Conservation (phyloP, 2,797 vertebrate genomes). For the Micromesistius poutassou region DNA sequence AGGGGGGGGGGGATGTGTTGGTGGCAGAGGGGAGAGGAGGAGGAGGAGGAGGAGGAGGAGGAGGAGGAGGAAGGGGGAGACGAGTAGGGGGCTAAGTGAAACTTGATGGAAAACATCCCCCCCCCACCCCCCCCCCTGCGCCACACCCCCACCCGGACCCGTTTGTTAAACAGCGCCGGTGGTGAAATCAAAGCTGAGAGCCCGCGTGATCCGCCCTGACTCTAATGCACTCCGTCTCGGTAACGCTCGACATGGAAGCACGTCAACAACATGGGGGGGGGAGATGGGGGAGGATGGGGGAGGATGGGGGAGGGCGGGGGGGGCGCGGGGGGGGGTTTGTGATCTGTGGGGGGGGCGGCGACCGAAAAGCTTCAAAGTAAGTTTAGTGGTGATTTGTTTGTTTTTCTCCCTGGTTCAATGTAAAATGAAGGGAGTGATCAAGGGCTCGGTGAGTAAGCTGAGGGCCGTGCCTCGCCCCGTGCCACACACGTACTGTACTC, state of each 20-base stretch:
- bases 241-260: constrained; percentile 4
- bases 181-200: constrained; percentile 1
- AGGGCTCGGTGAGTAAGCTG: background rate
- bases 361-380: constrained; percentile 5
- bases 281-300: background rate
- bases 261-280: background rate
- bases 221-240: background rate
- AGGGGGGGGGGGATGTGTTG: background rate
- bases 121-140: background rate
- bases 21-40: background rate
- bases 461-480: background rate
- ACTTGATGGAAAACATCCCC: constrained; percentile 10
- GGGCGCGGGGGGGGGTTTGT: background rate
- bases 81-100: constrained; percentile 1
- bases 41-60: background rate
- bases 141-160: background rate
- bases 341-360: background rate
- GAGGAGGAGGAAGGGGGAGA: background rate
- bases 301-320: background rate
- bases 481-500: background rate
- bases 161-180: background rate
- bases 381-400: background rate
- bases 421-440: background rate
- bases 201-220: background rate
- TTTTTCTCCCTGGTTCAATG: background rate